phyloP scores from a whole-genome alignment of 1,140 invertebrate species.

The Rhynchophorus ferrugineus region DNA sequence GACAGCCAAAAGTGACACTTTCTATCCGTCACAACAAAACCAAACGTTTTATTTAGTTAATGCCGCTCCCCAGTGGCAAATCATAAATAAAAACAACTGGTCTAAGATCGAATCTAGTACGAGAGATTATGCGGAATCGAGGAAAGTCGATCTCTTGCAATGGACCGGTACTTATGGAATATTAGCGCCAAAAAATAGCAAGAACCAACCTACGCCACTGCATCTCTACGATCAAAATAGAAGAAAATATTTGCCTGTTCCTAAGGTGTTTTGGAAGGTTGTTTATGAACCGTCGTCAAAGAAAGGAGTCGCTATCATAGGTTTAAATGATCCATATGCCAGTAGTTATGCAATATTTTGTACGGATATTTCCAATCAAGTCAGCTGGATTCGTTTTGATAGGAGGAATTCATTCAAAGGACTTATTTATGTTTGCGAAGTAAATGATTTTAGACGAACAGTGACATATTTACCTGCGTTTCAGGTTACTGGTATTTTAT shows the following conservation, averaged over 20 bases:
- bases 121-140: conserved; percentile 35
- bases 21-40: conserved; percentile 53
- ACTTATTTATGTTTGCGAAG: conserved; percentile 9
- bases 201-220: conserved; percentile 32
- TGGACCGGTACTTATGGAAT: conserved; percentile 51
- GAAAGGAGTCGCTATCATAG: conserved; percentile 50
- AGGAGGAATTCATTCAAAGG: conserved; percentile 3
- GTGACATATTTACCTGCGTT: conserved; percentile 6
- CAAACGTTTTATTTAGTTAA: conserved; percentile 46
- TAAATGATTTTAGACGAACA: conserved; percentile 9
- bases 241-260: conserved; percentile 45
- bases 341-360: conserved; percentile 47
- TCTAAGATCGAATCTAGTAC: conserved; percentile 41
- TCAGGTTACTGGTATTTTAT: not conserved
- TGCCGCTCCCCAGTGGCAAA: conserved; percentile 50
- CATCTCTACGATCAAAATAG: conserved; percentile 44
- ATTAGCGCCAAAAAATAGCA: conserved; percentile 44
- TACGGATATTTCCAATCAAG: conserved; percentile 45
- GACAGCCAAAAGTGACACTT: conserved; percentile 55
- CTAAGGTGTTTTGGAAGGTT: conserved; percentile 54
- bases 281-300: conserved; percentile 46
- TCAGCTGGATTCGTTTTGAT: conserved; percentile 48
- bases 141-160: conserved; percentile 38
- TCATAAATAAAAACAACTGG: conserved; percentile 52
- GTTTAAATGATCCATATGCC: conserved; percentile 55